A percentile compares a stretch with the other conserved stretches of the same genome.
Evolutionary conservation across 1,140 invertebrate genomes (phyloP).

Genomic region (Monomorium pharaonis): DNA sequence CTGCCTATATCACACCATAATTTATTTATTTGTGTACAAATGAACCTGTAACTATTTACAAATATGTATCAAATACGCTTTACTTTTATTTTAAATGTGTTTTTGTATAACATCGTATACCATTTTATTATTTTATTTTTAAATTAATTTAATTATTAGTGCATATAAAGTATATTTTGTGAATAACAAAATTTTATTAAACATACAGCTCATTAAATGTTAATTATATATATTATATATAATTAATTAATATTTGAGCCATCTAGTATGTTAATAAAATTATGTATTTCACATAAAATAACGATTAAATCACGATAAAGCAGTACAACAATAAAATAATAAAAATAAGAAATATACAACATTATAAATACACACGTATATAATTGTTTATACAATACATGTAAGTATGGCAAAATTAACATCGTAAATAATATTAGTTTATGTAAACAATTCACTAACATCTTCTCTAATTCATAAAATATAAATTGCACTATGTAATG

Average conservation of each 20-base stretch:
- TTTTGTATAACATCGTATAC: background rate
- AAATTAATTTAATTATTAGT: background rate
- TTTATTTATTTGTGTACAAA: conserved; percentile 21
- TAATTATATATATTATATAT: too few species aligned
- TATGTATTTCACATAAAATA: too few species aligned
- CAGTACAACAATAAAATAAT: too few species aligned
- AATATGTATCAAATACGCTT: background rate
- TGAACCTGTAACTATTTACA: background rate
- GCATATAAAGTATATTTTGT: background rate
- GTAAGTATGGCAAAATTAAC: background rate
- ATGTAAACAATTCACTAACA: background rate
- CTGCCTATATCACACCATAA: conserved; percentile 16
- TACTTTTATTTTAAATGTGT: background rate
- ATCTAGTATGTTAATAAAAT: too few species aligned
- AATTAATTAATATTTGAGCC: too few species aligned
- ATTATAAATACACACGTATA: too few species aligned
- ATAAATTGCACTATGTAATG: background rate
- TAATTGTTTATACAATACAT: background rate
- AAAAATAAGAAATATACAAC: too few species aligned
- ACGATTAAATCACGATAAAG: too few species aligned
- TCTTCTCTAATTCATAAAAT: conserved; percentile 6
- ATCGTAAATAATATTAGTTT: background rate
- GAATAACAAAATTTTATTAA: background rate
- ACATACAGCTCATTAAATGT: background rate
- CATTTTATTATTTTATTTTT: background rate